A percentile compares a stretch with the other conserved stretches of the same genome.
These are phyloP conservation scores for Herpetotheres cachinnans DNA, from an alignment of 2,113 vertebrate genomes.

Conservation along the genomic window DNA sequence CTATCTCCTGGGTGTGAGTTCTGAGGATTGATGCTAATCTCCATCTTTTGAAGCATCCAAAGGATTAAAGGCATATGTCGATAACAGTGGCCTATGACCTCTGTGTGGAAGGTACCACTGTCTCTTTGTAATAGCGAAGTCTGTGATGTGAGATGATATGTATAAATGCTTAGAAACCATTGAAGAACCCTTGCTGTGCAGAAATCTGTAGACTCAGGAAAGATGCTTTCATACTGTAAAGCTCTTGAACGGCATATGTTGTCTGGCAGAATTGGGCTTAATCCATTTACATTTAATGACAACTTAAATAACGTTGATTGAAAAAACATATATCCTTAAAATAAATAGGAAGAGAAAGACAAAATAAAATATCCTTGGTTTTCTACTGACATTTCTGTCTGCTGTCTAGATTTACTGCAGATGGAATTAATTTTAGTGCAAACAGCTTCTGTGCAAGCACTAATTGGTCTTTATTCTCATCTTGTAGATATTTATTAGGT, in stretches of 20 bases:
- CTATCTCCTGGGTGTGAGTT: conserved; percentile 68
- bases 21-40: conserved; percentile 74
- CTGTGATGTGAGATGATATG: neutral
- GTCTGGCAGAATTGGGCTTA: neutral
- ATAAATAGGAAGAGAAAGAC: neutral
- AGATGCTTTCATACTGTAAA: neutral
- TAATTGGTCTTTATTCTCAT: conserved; percentile 7
- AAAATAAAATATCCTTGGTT: neutral
- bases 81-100: conserved; percentile 68
- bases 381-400: neutral
- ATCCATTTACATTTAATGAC: neutral
- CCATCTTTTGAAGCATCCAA: conserved; percentile 74
- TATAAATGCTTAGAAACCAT: neutral
- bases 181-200: neutral
- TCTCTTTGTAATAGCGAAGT: neutral
- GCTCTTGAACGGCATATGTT: neutral
- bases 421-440: conserved; percentile 6
- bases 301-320: neutral
- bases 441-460: neutral
- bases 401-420: neutral
- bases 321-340: neutral
- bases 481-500: neutral
- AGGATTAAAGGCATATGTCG: conserved; percentile 73
- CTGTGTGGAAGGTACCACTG: conserved; percentile 6
- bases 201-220: neutral